phyloP scores from a whole-genome alignment of 1,140 invertebrate genomes.

The Penaeus chinensis region DNA sequence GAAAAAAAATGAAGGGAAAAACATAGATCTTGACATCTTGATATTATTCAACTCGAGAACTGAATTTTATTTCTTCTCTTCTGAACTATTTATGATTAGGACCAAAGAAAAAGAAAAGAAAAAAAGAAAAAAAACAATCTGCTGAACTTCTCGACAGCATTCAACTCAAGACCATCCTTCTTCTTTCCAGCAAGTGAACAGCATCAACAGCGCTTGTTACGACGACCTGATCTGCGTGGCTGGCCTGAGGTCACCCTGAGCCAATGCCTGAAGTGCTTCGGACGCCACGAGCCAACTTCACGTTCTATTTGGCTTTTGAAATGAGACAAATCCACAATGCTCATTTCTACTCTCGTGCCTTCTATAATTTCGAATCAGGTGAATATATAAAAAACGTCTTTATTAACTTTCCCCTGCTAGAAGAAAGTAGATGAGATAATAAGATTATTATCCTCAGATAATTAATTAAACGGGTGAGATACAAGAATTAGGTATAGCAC shows the following conservation, averaged over 20 bases:
- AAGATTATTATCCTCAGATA: accelerated
- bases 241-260: constrained; percentile 14
- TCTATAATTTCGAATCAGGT: constrained; percentile 41
- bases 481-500: too few species aligned
- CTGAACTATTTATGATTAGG: too few species aligned
- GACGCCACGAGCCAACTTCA: constrained; percentile 72
- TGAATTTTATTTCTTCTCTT: too few species aligned
- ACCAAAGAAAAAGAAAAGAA: not conserved
- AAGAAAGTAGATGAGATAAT: not conserved
- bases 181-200: constrained; percentile 48
- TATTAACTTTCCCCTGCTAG: not conserved
- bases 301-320: constrained; percentile 86
- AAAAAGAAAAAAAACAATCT: too few species aligned
- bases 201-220: constrained; percentile 49
- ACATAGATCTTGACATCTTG: too few species aligned
- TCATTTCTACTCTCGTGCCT: constrained; percentile 80
- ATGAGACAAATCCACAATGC: constrained; percentile 86
- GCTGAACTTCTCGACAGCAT: not conserved
- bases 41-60: too few species aligned
- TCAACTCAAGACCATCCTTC: not conserved
- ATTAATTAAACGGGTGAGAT: too few species aligned
- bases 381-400: not conserved
- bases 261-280: constrained; percentile 4
- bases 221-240: constrained; percentile 24
- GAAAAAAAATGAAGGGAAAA: too few species aligned